Evolutionary conservation across 1,140 invertebrate genomes (phyloP), one percentile per base, ranked within the genome.

Genomic region (Camponotus vicinus): DNA sequence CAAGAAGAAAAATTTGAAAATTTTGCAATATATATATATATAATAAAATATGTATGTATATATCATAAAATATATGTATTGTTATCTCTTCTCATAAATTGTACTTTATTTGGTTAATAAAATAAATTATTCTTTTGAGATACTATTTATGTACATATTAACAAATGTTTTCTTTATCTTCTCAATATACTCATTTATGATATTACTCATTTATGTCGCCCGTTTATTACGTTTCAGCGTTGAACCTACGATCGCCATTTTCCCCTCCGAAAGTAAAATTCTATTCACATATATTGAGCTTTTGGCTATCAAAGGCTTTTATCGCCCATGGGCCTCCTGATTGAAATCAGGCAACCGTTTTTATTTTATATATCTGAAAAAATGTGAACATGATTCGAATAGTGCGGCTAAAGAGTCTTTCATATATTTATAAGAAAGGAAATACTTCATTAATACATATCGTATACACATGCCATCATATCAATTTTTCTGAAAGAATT

Each of bases 171-270:
- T 70, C n/a, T 73, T 49, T 59, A 55, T 57, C 67, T 83, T 87
- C 49, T 83, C 52, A 76, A 52, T 49, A 45, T 45, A 61, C 21
- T 21, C 42, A 57, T 87, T 71, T 52, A 18, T 52, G 15, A 15
- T 52, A 18, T 18, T 52, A 52, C 45, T 55, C 77, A 83, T 87
- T 88, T 88, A 87, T 61, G 77, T 67, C 15, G 34, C n/a, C 34
- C 11, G 70, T 64, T 67, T 88, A 89, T 89, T 89, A 86, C 64
- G 63, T 75, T 86, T 89, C 59, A 89, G 42, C 70, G 21, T 87
- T 75, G 64, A 78, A 83, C 40, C 63, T 61, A 78, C 59, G 66
- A 76, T 73, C 57, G 55, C 32, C 59, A 87, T 87, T 88, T 87
- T 71, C 32, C 40, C 32, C 49, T 52, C 5, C n/a, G 21, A 21